Evolutionary conservation across 2,113 vertebrate genomes (phyloP).

Genomic region (Phoenicopterus ruber): DNA sequence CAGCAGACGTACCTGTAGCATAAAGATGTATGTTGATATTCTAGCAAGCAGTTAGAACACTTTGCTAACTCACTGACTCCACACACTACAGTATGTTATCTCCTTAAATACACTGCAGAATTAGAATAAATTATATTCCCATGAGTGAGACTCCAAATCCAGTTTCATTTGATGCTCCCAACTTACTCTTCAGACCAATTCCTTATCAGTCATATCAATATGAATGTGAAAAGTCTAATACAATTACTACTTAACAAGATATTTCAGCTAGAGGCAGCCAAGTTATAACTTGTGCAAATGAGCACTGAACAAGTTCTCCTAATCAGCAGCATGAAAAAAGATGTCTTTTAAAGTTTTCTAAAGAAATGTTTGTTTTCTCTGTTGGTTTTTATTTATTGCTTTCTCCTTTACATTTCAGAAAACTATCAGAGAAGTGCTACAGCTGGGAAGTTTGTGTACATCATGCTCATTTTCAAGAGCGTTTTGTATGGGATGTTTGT

Average conservation of each 20-base stretch:
- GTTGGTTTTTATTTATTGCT: neutral
- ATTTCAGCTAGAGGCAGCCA: neutral
- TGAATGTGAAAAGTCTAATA: neutral
- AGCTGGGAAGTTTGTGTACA: neutral
- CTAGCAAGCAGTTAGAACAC: neutral
- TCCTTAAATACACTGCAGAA: neutral
- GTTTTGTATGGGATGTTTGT: conserved; percentile 14
- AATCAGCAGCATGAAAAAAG: neutral
- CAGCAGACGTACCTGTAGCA: neutral
- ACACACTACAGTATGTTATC: neutral
- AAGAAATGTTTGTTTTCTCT: neutral
- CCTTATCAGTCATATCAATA: neutral
- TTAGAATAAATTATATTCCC: neutral
- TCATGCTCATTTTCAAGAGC: conserved; percentile 35
- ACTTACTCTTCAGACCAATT: neutral
- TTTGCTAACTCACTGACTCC: neutral
- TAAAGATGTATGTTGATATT: neutral
- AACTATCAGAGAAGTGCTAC: neutral
- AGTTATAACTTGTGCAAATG: neutral
- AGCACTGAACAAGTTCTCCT: neutral
- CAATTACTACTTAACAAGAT: neutral
- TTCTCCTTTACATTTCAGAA: neutral
- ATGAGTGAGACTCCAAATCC: neutral
- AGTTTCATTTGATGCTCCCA: neutral
- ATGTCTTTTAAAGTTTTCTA: neutral